Percentiles rank a stretch among this genome's conserved stretches.
Conservation (phyloP, 2,888 invertebrate genomes). For the Idaea biselata region DNA sequence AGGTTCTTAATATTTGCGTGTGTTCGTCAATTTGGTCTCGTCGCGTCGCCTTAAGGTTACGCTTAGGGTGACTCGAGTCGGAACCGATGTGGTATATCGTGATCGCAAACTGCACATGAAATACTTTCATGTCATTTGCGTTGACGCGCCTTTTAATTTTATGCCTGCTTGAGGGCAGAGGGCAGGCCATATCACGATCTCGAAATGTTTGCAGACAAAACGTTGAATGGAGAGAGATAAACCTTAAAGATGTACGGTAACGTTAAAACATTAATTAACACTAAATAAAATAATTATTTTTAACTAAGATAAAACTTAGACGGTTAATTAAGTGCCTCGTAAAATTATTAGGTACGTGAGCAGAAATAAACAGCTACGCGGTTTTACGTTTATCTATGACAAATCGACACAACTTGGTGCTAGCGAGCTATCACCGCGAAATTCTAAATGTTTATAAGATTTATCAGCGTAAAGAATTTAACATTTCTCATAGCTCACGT, state of each 20-base stretch:
- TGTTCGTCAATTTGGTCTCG: slow-evolving; percentile 37
- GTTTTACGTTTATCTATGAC: not conserved
- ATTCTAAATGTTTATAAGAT: slow-evolving; percentile 1
- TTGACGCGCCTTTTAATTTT: slow-evolving; percentile 45
- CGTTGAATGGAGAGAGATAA: not conserved
- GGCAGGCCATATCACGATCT: slow-evolving; percentile 33
- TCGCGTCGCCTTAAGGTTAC: slow-evolving; percentile 48
- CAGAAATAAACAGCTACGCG: slow-evolving; percentile 1
- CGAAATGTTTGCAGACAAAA: slow-evolving; percentile 17
- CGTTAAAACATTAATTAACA: not conserved
- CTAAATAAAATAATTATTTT: not conserved
- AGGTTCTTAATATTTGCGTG: slow-evolving; percentile 40
- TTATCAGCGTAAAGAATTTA: slow-evolving; percentile 8
- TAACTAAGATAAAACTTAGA: not conserved
- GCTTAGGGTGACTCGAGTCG: slow-evolving; percentile 47
- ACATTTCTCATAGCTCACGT: slow-evolving; percentile 10
- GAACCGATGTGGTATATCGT: slow-evolving; percentile 43
- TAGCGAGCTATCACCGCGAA: not conserved
- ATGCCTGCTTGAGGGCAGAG: slow-evolving; percentile 35
- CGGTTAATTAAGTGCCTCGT: not conserved
- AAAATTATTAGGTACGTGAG: slow-evolving; percentile 9
- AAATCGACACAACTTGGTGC: not conserved
- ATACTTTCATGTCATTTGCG: slow-evolving; percentile 50
- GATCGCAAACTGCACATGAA: slow-evolving; percentile 39
- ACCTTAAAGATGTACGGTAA: not conserved